Percentiles rank a stretch among this genome's conserved stretches.
Conservation (phyloP, 2,888 invertebrate genomes). For the Stenolophus ochropezus region DNA sequence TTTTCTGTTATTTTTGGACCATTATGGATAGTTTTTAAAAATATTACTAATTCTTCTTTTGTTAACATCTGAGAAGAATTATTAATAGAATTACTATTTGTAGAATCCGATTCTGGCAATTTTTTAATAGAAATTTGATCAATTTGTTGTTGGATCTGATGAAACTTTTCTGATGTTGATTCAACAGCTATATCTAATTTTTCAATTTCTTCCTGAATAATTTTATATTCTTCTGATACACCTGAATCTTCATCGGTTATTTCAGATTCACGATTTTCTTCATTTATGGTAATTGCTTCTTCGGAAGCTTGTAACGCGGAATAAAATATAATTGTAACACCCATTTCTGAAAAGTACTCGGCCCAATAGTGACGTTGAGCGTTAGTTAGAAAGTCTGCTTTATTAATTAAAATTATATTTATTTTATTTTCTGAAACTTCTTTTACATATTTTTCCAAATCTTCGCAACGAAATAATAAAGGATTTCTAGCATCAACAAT, state of each 20-base stretch:
- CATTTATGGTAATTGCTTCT: slow-evolving; percentile 67
- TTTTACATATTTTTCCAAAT: slow-evolving; percentile 90
- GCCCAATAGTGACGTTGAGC: slow-evolving; percentile 90
- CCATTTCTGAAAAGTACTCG: slow-evolving; percentile 83
- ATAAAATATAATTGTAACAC: slow-evolving; percentile 90
- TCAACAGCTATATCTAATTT: slow-evolving; percentile 76
- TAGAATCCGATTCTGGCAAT: neutral
- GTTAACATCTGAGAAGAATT: slow-evolving; percentile 80
- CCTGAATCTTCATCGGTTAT: slow-evolving; percentile 65
- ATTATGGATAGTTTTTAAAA: slow-evolving; percentile 80
- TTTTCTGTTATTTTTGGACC: slow-evolving; percentile 73
- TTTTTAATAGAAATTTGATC: slow-evolving; percentile 68
- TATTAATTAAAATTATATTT: slow-evolving; percentile 93
- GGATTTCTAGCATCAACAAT: slow-evolving; percentile 98
- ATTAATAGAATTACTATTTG: slow-evolving; percentile 32
- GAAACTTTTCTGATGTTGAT: slow-evolving; percentile 76
- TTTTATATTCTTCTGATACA: slow-evolving; percentile 62
- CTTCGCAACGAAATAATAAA: slow-evolving; percentile 88
- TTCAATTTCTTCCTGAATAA: slow-evolving; percentile 73
- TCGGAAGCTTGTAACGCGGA: slow-evolving; percentile 84
- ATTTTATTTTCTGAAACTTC: slow-evolving; percentile 83
- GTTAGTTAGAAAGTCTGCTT: slow-evolving; percentile 92
- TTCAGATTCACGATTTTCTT: slow-evolving; percentile 68
- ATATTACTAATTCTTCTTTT: slow-evolving; percentile 81
- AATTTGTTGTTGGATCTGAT: slow-evolving; percentile 75